These are phyloP conservation scores for Dryadula phaetusa DNA, from an alignment of 2,888 invertebrate species.

Conservation along the genomic window DNA sequence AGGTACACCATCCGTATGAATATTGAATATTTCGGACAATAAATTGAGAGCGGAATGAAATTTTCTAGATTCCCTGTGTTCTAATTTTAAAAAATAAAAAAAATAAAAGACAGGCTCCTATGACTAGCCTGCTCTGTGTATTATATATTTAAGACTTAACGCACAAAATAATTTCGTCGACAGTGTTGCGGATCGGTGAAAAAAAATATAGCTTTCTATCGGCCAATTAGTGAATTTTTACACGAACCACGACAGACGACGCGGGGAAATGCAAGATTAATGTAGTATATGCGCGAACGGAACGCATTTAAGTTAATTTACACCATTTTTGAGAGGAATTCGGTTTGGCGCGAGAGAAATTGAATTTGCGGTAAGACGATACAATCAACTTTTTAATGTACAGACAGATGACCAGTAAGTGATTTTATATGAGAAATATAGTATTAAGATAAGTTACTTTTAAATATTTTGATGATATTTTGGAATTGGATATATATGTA, in stretches of 20 bases:
- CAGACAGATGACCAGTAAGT: too few relatives aligned
- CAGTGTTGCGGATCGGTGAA: slow-evolving; percentile 60
- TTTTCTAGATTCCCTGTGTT: too few relatives aligned
- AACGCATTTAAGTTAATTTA: slow-evolving; percentile 50
- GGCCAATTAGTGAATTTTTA: slow-evolving; percentile 79
- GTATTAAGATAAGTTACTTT: too few relatives aligned
- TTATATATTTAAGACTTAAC: slow-evolving; percentile 39
- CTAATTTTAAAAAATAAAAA: background rate
- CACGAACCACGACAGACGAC: slow-evolving; percentile 64
- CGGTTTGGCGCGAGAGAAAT: slow-evolving; percentile 45
- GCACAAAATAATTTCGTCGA: slow-evolving; percentile 68
- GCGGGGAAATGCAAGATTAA: slow-evolving; percentile 54
- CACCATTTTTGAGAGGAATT: slow-evolving; percentile 44
- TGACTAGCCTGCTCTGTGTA: slow-evolving; percentile 10
- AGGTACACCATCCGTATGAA: too few relatives aligned
- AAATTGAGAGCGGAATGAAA: too few relatives aligned
- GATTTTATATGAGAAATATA: too few relatives aligned
- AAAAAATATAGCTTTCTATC: slow-evolving; percentile 76
- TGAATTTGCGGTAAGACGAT: slow-evolving; percentile 12
- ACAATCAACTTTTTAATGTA: background rate
- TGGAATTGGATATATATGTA: too few relatives aligned
- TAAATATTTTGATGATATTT: too few relatives aligned
- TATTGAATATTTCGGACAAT: too few relatives aligned
- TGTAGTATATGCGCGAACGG: slow-evolving; percentile 47
- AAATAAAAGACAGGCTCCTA: background rate